Base-by-base conservation (phyloP, 2,797 vertebrate genomes). In the Muscicapa comitata region DNA sequence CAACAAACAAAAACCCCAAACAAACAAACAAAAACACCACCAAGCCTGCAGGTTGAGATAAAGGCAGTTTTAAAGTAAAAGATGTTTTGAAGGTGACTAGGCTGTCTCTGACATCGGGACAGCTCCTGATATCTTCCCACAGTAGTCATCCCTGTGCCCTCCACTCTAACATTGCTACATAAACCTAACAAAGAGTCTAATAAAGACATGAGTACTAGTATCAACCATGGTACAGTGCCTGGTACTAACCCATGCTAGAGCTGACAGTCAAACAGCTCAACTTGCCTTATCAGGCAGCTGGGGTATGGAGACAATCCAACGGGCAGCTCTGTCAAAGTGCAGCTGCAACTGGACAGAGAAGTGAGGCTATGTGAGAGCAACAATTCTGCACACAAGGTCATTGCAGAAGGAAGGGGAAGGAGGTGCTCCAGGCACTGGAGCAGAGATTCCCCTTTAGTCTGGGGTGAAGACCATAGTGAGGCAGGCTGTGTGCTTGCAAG, bases 211-310 rank as follows among this genome's bases (percentile, higher is more conserved):
- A 84, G 14, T 50, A 28, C 38, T n/a, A 20, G 11, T 24, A 58
- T 50, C 33, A 80, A 11, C 20, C 67, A 63, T 0, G 0, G 23
- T 58, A 40, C 35, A 55, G 24, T 58, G 17, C 8, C 26, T 20
- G 21, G 33, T 54, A 31, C 19, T 24, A 63, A 17, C 7, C 38
- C 20, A 6, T 11, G 26, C 28, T 29, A 40, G 9, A 81, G 13
- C 17, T n/a, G 26, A 35, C n/a, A 40, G 37, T 28, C 51, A 48
- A 18, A 38, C 29, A 50, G 29, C 18, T 66, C 35, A 37, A 15
- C 26, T 26, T 24, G 24, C 11, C 51, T 63, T 17, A 15, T 17
- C 2, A 2, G 33, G 25, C 2, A 4, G 7, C 1, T 75, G 28
- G 26, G 45, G 18, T 25, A 21, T 11, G 23, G 31, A 43, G 17